Conservation (phyloP, 2,888 invertebrate species). For the Odontocolon sp. region DNA sequence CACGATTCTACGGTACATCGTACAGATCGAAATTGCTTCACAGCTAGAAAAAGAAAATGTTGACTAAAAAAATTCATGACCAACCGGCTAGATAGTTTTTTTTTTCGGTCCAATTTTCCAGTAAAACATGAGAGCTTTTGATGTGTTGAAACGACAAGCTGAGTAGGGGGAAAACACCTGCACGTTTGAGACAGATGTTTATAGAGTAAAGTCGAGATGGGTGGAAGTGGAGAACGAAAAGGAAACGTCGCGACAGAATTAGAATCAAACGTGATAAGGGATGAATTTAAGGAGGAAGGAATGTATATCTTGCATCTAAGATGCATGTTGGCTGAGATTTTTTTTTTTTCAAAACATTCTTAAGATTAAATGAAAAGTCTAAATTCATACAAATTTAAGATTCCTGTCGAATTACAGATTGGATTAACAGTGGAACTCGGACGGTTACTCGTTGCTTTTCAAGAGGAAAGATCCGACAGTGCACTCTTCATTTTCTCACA, state of each 20-base stretch:
- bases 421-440: conserved; percentile 79
- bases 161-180: not conserved
- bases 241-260: not conserved
- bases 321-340: not conserved
- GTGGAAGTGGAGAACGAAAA: not conserved
- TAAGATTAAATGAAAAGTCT: not conserved
- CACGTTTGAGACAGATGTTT: not conserved
- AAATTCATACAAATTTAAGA: not conserved
- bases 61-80: too few species aligned
- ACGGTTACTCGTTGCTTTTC: conserved; percentile 81
- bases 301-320: not conserved
- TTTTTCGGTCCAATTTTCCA: too few species aligned
- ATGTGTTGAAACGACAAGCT: not conserved
- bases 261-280: not conserved
- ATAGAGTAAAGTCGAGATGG: not conserved
- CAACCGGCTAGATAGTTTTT: too few species aligned
- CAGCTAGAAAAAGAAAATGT: too few species aligned
- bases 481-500: conserved; percentile 73
- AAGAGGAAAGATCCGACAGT: conserved; percentile 81
- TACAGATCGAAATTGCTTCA: too few species aligned
- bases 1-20: too few species aligned
- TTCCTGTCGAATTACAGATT: conserved; percentile 37
- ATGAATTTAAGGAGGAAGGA: not conserved
- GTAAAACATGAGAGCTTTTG: too few species aligned
- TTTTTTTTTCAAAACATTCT: too few species aligned